Base-by-base conservation (phyloP, 1,140 invertebrate species). In the Papilio machaon region DNA sequence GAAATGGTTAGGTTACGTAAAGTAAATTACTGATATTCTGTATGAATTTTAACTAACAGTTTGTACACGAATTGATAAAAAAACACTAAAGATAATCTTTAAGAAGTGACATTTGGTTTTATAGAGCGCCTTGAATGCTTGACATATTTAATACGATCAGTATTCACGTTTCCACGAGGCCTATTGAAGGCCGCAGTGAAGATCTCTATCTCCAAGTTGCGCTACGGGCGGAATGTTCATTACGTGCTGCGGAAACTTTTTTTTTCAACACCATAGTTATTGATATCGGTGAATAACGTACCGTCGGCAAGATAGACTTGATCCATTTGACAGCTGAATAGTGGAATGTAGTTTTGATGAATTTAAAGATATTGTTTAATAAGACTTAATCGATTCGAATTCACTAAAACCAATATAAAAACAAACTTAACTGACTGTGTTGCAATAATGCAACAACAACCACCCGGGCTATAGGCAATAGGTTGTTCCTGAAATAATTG, bases 191-290 rank as follows among this genome's bases (percentile, higher is more conserved):
- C 64, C 64, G 64, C 30, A 1, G 64, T 35, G 64, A 70, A 70
- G 64, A 70, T 70, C 23, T 5, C 64, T 70, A 70, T 70, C 64
- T 70, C 15, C 11, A 70, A 70, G 64, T 35, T 15, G 64, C 64
- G 64, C 64, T 15, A 38, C 30, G 30, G 30, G 64, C 64, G 30
- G 73, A 76, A 76, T 47, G 4, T 54, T 49, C 74, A 76, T 49
- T 76, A 52, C 47, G 11, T 23, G 74, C 46, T 52, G 46, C 74
- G 74, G 74, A 52, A 30, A 52, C 19, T 52, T 49, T 76, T 70
- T 70, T 73, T 73, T 76, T 54, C 46, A 52, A 76, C 74, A 76
- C 46, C 47, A 76, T 54, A n/a, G 46, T 30, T 54, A 52, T 52
- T 76, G 74, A 76, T n/a, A 76, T 76, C 47, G 46, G 23, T 54